Conservation (phyloP, 1,140 invertebrate species). For the Periplaneta americana region DNA sequence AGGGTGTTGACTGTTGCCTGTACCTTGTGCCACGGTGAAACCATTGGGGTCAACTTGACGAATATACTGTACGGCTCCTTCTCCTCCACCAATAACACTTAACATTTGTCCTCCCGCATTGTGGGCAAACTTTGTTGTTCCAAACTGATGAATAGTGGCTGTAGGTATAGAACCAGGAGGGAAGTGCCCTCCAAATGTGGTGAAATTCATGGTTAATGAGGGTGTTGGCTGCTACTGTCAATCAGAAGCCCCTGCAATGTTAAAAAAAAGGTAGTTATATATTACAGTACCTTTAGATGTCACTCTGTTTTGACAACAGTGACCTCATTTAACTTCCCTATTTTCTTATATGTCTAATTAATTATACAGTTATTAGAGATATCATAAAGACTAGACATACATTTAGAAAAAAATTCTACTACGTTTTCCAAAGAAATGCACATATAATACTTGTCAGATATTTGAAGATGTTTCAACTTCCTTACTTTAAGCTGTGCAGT, state of each 20-base stretch:
- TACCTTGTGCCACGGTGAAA: constrained; percentile 25
- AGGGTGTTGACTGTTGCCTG: constrained; percentile 32
- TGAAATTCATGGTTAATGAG: constrained; percentile 57
- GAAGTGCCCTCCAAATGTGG: constrained; percentile 56
- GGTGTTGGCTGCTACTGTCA: background rate
- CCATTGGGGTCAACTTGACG: constrained; percentile 58
- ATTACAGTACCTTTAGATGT: background rate
- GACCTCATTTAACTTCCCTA: background rate
- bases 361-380: background rate
- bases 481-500: background rate
- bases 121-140: constrained; percentile 57
- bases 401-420: background rate
- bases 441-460: background rate
- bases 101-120: constrained; percentile 50
- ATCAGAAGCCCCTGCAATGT: background rate
- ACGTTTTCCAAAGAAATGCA: background rate
- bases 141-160: constrained; percentile 59
- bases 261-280: background rate
- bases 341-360: background rate
- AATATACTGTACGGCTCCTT: constrained; percentile 68
- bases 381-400: background rate
- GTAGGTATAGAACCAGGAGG: constrained; percentile 54
- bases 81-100: constrained; percentile 51
- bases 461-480: background rate
- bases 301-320: background rate